These are phyloP conservation scores for Drepana arcuata DNA, from an alignment of 1,140 invertebrate species.

Conservation along the genomic window DNA sequence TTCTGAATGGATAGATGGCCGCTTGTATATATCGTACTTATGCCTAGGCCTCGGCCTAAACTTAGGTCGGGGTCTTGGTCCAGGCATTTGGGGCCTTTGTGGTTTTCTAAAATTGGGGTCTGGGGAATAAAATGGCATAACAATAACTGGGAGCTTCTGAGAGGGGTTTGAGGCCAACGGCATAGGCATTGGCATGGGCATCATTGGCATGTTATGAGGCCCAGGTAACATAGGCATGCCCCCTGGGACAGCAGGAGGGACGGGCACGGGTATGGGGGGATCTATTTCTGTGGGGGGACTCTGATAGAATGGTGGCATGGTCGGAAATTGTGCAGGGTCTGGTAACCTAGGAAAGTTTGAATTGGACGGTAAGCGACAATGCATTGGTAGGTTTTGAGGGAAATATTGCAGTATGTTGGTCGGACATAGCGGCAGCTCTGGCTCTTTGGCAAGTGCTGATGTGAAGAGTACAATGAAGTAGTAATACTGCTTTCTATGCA, in stretches of 20 bases:
- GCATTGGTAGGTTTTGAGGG: slow-evolving; percentile 56
- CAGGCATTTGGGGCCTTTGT: neutral
- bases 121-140: slow-evolving; percentile 59
- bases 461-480: slow-evolving; percentile 5
- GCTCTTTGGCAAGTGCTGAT: slow-evolving; percentile 16
- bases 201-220: slow-evolving; percentile 13
- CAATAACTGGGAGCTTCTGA: slow-evolving; percentile 57
- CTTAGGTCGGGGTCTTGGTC: neutral
- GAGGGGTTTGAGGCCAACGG: slow-evolving; percentile 22
- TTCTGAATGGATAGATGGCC: slow-evolving; percentile 11
- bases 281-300: slow-evolving; percentile 9
- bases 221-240: slow-evolving; percentile 11
- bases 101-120: slow-evolving; percentile 32
- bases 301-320: slow-evolving; percentile 17
- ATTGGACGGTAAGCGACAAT: slow-evolving; percentile 41
- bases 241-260: no score
- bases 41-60: neutral
- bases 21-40: slow-evolving; percentile 5
- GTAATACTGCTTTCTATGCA: slow-evolving; percentile 4
- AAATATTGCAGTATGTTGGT: slow-evolving; percentile 45
- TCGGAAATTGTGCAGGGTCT: slow-evolving; percentile 6
- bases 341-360: slow-evolving; percentile 10
- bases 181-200: slow-evolving; percentile 25
- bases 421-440: slow-evolving; percentile 40
- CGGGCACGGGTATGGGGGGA: slow-evolving; percentile 13